Evolutionary conservation across 2,888 invertebrate genomes (phyloP).

Genomic region (Xanthia icteritia): DNA sequence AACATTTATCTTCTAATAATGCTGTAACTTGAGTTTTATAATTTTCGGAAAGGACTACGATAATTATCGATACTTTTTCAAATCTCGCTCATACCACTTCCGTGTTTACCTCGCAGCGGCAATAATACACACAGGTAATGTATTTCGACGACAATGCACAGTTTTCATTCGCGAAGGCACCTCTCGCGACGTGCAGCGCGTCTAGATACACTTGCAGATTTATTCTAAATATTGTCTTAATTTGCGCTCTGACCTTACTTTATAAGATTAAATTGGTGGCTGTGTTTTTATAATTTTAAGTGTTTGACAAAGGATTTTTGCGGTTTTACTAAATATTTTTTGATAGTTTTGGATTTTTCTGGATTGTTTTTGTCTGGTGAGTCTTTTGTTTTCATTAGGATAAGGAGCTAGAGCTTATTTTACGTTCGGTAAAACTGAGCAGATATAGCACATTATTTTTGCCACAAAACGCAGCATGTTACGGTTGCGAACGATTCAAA

Average conservation of each 20-base stretch:
- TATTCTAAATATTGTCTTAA: not conserved
- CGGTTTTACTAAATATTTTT: not conserved
- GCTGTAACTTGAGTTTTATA: no score
- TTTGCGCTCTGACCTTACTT: not conserved
- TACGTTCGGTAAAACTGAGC: not conserved
- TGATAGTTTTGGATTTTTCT: not conserved
- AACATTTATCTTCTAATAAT: no score
- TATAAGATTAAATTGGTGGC: not conserved
- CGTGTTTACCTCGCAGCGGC: not conserved
- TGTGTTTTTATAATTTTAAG: not conserved
- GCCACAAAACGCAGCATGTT: not conserved
- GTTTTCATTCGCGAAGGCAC: slow-evolving; percentile 31
- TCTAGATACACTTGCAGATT: not conserved
- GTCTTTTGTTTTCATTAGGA: not conserved
- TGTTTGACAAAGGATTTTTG: not conserved
- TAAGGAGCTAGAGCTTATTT: not conserved
- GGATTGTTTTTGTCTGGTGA: slow-evolving; percentile 40
- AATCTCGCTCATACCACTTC: not conserved
- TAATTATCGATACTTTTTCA: slow-evolving; percentile 1
- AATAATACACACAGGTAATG: slow-evolving; percentile 5
- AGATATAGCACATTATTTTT: not conserved
- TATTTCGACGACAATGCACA: not conserved
- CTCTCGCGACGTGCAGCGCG: slow-evolving; percentile 17
- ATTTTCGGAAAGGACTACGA: not conserved
- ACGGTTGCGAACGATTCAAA: no score